Percentiles rank a stretch among this genome's conserved stretches.
Conservation (phyloP, 2,113 vertebrate genomes). For the Brachypodius melanocephalos region DNA sequence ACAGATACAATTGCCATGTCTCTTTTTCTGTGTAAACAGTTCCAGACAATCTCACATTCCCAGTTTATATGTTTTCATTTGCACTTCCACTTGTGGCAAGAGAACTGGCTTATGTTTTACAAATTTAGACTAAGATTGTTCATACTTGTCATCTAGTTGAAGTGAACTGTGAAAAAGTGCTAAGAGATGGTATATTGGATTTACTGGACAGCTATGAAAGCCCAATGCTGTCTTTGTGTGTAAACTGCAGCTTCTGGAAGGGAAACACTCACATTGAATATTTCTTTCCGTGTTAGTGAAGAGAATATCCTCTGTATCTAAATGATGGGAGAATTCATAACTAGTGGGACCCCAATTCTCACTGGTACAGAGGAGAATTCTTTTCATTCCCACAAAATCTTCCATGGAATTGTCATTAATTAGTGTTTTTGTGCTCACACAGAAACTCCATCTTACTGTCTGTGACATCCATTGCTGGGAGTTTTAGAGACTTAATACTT, state of each 20-base stretch:
- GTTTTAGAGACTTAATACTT: not conserved
- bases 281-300: not conserved
- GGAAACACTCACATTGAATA: not conserved
- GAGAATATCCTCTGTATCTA: not conserved
- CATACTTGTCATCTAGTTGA: not conserved
- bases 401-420: not conserved
- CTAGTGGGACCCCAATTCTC: not conserved
- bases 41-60: not conserved
- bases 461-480: not conserved
- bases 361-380: not conserved
- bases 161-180: not conserved
- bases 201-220: not conserved
- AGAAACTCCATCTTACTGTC: not conserved
- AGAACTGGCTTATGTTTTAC: not conserved
- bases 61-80: constrained; percentile 13
- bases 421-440: not conserved
- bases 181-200: not conserved
- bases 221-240: not conserved
- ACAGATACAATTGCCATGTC: not conserved
- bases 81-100: not conserved
- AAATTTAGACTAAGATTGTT: not conserved
- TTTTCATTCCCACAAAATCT: not conserved
- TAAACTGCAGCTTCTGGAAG: not conserved
- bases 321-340: not conserved
- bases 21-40: not conserved